Evolutionary conservation across 2,888 invertebrate species (phyloP).

Genomic region (Polia nebulosa): DNA sequence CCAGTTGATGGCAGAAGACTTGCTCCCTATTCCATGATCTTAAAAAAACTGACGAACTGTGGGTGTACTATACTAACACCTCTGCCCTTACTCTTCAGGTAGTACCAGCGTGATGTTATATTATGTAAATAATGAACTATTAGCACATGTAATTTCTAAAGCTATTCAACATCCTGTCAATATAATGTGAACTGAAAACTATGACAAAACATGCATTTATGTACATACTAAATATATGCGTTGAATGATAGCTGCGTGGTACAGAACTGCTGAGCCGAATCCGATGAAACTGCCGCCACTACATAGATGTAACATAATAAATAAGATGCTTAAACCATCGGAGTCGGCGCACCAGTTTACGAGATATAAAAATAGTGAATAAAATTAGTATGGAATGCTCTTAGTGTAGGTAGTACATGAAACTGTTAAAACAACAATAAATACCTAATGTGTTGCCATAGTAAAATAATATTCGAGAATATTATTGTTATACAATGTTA

Average conservation of each 20-base stretch:
- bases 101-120: neutral
- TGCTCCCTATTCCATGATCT: no score
- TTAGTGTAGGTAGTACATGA: slow-evolving; percentile 46
- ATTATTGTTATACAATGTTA: slow-evolving; percentile 59
- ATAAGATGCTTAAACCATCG: slow-evolving; percentile 7
- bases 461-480: slow-evolving; percentile 57
- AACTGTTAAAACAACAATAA: slow-evolving; percentile 54
- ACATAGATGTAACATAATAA: slow-evolving; percentile 16
- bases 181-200: slow-evolving; percentile 42
- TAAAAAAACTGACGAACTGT: no score
- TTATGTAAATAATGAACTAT: neutral
- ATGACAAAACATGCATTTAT: slow-evolving; percentile 65
- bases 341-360: slow-evolving; percentile 11
- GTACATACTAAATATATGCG: slow-evolving; percentile 60
- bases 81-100: neutral
- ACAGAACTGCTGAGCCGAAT: slow-evolving; percentile 24
- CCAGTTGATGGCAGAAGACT: no score
- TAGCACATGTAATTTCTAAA: slow-evolving; percentile 2
- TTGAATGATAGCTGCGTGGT: slow-evolving; percentile 35
- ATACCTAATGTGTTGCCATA: slow-evolving; percentile 65
- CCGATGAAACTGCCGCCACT: neutral
- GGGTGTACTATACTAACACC: neutral
- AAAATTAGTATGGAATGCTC: slow-evolving; percentile 56
- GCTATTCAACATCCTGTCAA: slow-evolving; percentile 3
- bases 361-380: slow-evolving; percentile 28